Percentiles rank a stretch among this genome's conserved stretches.
Conservation (phyloP, 2,113 vertebrate genomes). For the Thalassoma bifasciatum region DNA sequence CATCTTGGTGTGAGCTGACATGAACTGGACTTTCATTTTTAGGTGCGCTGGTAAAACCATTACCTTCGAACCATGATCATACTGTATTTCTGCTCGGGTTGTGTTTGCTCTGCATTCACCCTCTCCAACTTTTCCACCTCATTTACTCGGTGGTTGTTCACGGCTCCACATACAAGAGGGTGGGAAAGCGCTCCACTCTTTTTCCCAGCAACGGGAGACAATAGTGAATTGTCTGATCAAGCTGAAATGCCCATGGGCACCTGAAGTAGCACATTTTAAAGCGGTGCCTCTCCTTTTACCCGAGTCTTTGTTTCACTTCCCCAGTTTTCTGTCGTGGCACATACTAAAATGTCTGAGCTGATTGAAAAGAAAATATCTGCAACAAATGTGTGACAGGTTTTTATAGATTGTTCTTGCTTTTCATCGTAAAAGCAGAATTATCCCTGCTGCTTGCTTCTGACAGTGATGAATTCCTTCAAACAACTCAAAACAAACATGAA, state of each 20-base stretch:
- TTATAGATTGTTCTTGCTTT: constrained; percentile 19
- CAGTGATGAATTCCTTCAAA: constrained; percentile 33
- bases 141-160: constrained; percentile 17
- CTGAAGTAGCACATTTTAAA: constrained; percentile 1
- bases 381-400: neutral
- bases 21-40: neutral
- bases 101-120: constrained; percentile 13
- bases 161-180: neutral
- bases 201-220: constrained; percentile 23
- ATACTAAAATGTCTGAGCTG: neutral
- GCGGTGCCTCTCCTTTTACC: neutral
- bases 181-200: constrained; percentile 10
- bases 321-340: neutral
- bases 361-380: neutral
- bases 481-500: constrained; percentile 17
- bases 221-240: constrained; percentile 21
- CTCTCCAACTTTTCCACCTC: constrained; percentile 15
- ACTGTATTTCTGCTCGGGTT: neutral
- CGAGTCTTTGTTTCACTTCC: neutral
- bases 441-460: neutral
- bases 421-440: neutral
- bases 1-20: neutral
- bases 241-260: neutral
- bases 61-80: constrained; percentile 12
- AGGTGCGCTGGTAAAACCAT: neutral